phyloP scores from a whole-genome alignment of 2,888 invertebrate genomes.

The Bombylius discolor region DNA sequence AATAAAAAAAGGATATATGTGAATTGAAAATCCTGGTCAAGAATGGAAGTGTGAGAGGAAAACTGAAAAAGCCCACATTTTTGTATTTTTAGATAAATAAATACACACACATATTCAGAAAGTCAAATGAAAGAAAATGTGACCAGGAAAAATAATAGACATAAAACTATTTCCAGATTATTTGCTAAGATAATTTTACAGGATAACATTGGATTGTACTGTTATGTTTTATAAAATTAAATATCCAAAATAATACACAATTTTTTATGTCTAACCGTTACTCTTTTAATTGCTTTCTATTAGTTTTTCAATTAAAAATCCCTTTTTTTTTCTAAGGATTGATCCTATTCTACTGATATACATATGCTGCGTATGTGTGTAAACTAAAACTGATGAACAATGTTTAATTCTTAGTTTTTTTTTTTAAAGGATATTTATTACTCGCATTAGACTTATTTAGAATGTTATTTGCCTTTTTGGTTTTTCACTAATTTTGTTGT shows the following conservation, averaged over 20 bases:
- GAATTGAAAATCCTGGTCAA: no score
- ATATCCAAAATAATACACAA: no score
- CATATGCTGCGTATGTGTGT: neutral
- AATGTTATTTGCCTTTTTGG: neutral
- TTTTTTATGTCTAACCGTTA: slow-evolving; percentile 2
- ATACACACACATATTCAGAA: no score
- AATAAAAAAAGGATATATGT: neutral
- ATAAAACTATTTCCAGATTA: slow-evolving; percentile 17
- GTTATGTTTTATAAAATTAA: no score
- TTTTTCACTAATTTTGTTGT: neutral
- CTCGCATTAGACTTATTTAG: neutral
- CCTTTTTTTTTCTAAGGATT: neutral
- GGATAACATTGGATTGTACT: no score
- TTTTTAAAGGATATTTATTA: neutral
- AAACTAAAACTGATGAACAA: neutral
- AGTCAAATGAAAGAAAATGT: neutral
- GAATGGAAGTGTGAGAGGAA: no score
- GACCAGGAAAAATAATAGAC: slow-evolving; percentile 12
- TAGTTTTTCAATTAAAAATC: slow-evolving; percentile 14
- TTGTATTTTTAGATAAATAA: no score
- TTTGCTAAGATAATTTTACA: slow-evolving; percentile 13
- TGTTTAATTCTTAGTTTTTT: neutral
- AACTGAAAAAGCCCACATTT: no score
- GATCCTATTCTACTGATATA: neutral
- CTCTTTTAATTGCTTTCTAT: slow-evolving; percentile 15